phyloP scores from a whole-genome alignment of 53 echinoderm and acorn worm genomes.

The Astropecten irregularis region DNA sequence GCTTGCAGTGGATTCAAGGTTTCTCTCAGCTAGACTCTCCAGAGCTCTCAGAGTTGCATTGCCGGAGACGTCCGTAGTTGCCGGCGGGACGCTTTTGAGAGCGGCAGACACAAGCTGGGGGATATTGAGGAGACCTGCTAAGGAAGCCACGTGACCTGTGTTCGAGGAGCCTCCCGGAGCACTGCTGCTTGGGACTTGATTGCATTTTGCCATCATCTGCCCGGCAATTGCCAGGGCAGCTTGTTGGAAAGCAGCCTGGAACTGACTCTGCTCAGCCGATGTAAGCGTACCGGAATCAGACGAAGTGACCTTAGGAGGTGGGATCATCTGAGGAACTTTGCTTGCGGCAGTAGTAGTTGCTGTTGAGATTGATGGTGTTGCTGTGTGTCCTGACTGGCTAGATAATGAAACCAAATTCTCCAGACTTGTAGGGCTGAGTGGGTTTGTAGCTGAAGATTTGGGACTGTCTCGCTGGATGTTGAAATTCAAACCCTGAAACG shows the following conservation, averaged over 20 bases:
- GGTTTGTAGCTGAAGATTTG: slow-evolving; percentile 22
- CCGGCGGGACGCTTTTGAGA: slow-evolving; percentile 43
- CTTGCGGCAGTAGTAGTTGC: background rate
- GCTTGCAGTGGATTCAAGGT: background rate
- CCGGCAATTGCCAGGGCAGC: slow-evolving; percentile 41
- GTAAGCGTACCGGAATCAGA: background rate
- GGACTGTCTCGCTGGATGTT: slow-evolving; percentile 73
- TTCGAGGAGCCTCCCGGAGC: background rate
- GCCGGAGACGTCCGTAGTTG: slow-evolving; percentile 15
- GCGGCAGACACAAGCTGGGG: slow-evolving; percentile 50
- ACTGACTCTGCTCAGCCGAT: background rate
- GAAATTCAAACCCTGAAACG: slow-evolving; percentile 78
- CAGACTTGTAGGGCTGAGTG: background rate
- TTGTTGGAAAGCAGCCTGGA: slow-evolving; percentile 39
- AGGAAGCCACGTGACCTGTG: slow-evolving; percentile 27
- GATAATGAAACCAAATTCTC: background rate
- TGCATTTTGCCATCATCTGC: slow-evolving; percentile 22
- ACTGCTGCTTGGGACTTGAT: background rate
- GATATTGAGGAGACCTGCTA: slow-evolving; percentile 46
- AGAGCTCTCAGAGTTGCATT: slow-evolving; percentile 32
- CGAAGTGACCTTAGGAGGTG: background rate
- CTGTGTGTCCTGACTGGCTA: background rate
- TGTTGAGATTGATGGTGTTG: background rate
- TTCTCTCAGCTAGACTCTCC: slow-evolving; percentile 33
- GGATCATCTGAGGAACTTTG: slow-evolving; percentile 26